Evolutionary conservation across 2,113 vertebrate species (phyloP).

Genomic region (Brachyhypopomus gauderio): DNA sequence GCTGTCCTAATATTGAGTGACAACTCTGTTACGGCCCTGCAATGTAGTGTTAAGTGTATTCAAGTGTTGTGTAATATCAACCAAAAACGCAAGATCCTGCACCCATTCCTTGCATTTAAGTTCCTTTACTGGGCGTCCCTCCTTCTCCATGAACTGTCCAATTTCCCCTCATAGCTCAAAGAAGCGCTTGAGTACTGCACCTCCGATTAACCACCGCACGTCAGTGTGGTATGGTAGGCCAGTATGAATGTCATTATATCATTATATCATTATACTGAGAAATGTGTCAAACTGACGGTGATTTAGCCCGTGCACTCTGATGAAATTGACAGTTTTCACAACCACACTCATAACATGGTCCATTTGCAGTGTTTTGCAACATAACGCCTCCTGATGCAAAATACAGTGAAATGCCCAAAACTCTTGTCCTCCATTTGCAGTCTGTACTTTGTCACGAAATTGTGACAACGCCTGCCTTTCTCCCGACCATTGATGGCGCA

Average conservation of each 20-base stretch:
- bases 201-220: slow-evolving; percentile 1
- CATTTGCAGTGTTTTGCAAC: slow-evolving; percentile 49
- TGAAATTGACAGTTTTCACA: slow-evolving; percentile 48
- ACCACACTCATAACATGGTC: slow-evolving; percentile 48
- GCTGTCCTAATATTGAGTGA: slow-evolving; percentile 17
- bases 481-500: slow-evolving; percentile 38
- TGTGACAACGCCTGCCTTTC: slow-evolving; percentile 35
- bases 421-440: slow-evolving; percentile 18
- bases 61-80: slow-evolving; percentile 3
- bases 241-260: too few relatives aligned
- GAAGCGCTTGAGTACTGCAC: neutral
- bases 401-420: slow-evolving; percentile 55
- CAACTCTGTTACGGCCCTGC: slow-evolving; percentile 20
- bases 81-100: neutral
- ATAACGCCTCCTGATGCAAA: slow-evolving; percentile 52
- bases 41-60: slow-evolving; percentile 8
- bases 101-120: neutral
- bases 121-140: neutral
- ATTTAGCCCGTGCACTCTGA: slow-evolving; percentile 42
- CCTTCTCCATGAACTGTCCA: neutral
- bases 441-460: slow-evolving; percentile 41
- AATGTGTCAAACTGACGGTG: slow-evolving; percentile 51
- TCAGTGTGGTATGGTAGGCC: too few relatives aligned
- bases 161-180: neutral
- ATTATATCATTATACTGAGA: too few relatives aligned